Conservation (phyloP, 2,797 vertebrate species). For the Gorsachius magnificus region DNA sequence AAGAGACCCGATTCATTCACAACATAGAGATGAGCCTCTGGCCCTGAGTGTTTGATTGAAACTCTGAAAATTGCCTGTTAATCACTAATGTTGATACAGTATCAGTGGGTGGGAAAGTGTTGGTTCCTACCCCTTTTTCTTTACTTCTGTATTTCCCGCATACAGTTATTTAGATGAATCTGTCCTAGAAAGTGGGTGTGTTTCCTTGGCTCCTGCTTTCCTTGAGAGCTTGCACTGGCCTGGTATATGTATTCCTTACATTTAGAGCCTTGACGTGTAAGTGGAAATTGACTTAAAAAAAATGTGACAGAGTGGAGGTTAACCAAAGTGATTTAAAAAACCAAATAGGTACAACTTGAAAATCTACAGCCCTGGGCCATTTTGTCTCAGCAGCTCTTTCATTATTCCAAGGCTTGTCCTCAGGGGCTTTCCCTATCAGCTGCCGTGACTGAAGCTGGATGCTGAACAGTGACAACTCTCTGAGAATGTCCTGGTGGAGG, state of each 20-base stretch:
- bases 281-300: not conserved
- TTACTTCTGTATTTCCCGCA: not conserved
- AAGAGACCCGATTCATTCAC: not conserved
- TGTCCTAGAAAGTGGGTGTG: not conserved
- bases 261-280: not conserved
- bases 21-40: not conserved
- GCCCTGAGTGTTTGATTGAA: not conserved
- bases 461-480: not conserved
- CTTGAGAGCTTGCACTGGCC: not conserved
- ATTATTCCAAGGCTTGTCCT: not conserved
- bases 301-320: not conserved
- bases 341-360: not conserved
- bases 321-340: slow-evolving; percentile 21
- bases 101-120: not conserved
- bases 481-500: not conserved
- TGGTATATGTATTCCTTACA: not conserved
- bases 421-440: not conserved
- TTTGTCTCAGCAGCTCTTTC: not conserved
- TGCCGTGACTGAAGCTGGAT: not conserved
- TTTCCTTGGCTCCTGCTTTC: not conserved
- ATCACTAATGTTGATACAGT: not conserved
- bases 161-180: not conserved
- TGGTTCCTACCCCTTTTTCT: not conserved
- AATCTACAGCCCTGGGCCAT: not conserved
- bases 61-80: slow-evolving; percentile 8